These are phyloP conservation scores for Tringa solitaria DNA, from an alignment of 2,113 vertebrate species.

Conservation along the genomic window DNA sequence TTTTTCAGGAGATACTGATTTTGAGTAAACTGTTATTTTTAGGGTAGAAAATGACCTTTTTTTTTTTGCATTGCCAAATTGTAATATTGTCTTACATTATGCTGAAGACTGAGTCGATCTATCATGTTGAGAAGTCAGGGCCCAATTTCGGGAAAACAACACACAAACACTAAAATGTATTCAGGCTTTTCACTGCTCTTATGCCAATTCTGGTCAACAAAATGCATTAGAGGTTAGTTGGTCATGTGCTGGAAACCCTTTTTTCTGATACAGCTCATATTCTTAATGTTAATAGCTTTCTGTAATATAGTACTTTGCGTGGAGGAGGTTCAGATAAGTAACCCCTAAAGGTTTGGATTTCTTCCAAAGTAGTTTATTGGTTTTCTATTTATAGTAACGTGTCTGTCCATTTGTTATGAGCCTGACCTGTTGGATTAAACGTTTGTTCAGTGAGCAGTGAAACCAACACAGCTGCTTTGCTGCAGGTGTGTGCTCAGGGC, in stretches of 20 bases:
- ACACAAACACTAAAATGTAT: background rate
- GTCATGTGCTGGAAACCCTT: background rate
- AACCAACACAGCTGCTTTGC: background rate
- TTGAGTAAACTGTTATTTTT: background rate
- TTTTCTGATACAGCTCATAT: background rate
- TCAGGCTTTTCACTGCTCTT: background rate
- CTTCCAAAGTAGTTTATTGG: background rate
- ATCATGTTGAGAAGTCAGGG: background rate
- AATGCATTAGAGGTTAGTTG: background rate
- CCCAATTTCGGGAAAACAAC: fast-evolving
- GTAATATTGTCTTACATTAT: background rate
- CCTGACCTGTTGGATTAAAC: background rate
- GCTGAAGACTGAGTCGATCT: background rate
- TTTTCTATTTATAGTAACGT: background rate
- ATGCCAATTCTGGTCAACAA: background rate
- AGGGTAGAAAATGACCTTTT: background rate
- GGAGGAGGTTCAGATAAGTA: background rate
- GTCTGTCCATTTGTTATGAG: background rate
- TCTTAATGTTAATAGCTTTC: background rate
- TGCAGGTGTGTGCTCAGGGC: background rate
- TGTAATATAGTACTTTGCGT: background rate
- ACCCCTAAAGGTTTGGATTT: background rate
- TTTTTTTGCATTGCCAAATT: background rate
- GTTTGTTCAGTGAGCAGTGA: background rate
- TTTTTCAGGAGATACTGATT: background rate